Base-by-base conservation (phyloP, 1,140 invertebrate genomes). In the Diuraphis noxia region DNA sequence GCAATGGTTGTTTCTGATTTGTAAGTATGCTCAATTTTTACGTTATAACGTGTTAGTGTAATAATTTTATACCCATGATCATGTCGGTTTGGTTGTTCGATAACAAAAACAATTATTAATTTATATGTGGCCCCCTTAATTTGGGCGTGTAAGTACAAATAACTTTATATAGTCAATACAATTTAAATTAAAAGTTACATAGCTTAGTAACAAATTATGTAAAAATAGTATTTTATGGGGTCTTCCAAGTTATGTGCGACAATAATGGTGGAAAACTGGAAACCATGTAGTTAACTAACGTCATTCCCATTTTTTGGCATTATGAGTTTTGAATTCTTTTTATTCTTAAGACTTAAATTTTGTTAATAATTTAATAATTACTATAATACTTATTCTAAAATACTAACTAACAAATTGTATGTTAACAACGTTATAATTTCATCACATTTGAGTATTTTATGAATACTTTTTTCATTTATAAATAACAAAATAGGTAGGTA, bases 1-100 rank as follows among this genome's bases (percentile, higher is more conserved):
- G 34, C 41, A 38, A 91, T 91, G 89, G 89, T 91, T 40, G 89
- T 91, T 49, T 91, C 89, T 21, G 89, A 91, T 82, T 52, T 91
- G 89, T 91, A 91, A 91, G 89, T 91, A 91, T 81, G 19, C 84
- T 36, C 30, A 38, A 17, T n/a, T 72, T 72, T 72, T n/a, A 72
- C 34, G 4, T n/a, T n/a, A 87, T 49, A 6, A n/a, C 41, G 52
- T 63, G 52, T 63, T 56, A 8, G n/a, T 40, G 86, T 30, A 40
- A 2, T 36, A 63, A 40, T 40, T 13, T 40, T 56, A 13, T 0
- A 38, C 13, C 9, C 23, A 36, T 49, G 13, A 21, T 85, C 13
- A 38, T 43, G 81, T 85, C 30, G 30, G n/a, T 81, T 25, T 81
- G 2, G 7, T 79, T 34, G 77, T 25, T 40, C 23, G 34, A 38